These are phyloP conservation scores for Pelagia noctiluca DNA, from an alignment of 30 jellyfish, hydroid and myxozoan species.

Conservation along the genomic window DNA sequence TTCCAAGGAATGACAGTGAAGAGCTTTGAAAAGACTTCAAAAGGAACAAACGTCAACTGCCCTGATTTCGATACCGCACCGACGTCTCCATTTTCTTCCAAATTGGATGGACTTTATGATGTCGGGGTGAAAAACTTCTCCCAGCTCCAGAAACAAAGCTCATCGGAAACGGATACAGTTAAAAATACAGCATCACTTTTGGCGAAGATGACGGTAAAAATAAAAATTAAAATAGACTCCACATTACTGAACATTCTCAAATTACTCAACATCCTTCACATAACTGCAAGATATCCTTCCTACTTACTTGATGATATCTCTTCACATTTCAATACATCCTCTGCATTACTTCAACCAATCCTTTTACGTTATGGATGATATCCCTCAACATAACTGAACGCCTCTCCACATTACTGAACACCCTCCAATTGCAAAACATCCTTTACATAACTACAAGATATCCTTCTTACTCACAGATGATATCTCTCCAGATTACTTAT, in stretches of 20 bases:
- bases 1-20: constrained; percentile 50
- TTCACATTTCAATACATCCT: neutral
- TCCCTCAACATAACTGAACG: neutral
- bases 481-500: too few relatives aligned
- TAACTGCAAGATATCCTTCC: neutral
- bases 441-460: too few relatives aligned
- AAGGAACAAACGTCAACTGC: constrained; percentile 32
- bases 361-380: neutral
- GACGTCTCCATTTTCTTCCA: constrained; percentile 20
- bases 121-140: constrained; percentile 30
- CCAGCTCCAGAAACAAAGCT: constrained; percentile 6
- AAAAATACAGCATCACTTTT: constrained; percentile 17
- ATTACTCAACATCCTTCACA: too few relatives aligned
- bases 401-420: too few relatives aligned
- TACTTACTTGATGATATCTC: neutral
- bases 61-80: constrained; percentile 44
- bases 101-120: constrained; percentile 59
- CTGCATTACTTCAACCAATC: neutral
- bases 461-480: too few relatives aligned
- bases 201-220: constrained; percentile 45
- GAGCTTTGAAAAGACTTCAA: neutral
- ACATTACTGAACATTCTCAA: neutral
- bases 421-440: too few relatives aligned
- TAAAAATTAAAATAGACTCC: neutral
- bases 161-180: constrained; percentile 1